These are phyloP conservation scores for Epinephelus moara DNA, from an alignment of 2,113 vertebrate genomes.

Conservation along the genomic window DNA sequence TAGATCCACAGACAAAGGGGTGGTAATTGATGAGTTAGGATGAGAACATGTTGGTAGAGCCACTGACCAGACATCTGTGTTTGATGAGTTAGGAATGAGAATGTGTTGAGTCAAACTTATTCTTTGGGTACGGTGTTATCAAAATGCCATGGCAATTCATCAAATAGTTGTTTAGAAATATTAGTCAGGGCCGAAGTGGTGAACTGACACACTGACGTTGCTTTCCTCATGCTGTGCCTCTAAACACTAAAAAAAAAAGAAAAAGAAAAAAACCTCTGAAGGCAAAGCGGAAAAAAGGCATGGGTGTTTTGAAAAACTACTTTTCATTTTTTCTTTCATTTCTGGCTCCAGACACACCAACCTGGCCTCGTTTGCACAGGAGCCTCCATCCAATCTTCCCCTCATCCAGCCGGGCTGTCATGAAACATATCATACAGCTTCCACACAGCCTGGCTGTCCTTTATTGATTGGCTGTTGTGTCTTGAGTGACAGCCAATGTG, in stretches of 20 bases:
- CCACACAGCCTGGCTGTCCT: conserved; percentile 4
- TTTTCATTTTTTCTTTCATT: conserved; percentile 4
- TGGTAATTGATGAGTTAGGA: no score
- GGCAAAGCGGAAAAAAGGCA: background rate
- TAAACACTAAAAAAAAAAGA: background rate
- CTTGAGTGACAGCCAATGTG: conserved; percentile 53
- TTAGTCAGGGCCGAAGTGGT: background rate
- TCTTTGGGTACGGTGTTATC: background rate
- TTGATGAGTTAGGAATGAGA: no score
- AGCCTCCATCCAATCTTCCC: conserved; percentile 20
- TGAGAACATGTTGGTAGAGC: no score
- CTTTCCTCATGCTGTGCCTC: background rate
- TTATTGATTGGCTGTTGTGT: conserved; percentile 56
- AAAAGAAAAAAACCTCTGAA: no score
- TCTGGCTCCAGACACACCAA: background rate
- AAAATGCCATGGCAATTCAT: background rate
- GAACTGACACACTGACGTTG: background rate
- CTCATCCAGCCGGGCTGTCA: background rate
- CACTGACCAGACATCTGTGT: no score
- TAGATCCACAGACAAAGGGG: no score
- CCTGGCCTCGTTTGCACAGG: background rate
- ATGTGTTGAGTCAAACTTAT: background rate
- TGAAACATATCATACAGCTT: conserved; percentile 17
- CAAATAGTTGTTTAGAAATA: background rate
- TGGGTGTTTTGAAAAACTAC: background rate